Conservation (phyloP, 2,888 invertebrate species). For the Drosophila nr. perissopoda region DNA sequence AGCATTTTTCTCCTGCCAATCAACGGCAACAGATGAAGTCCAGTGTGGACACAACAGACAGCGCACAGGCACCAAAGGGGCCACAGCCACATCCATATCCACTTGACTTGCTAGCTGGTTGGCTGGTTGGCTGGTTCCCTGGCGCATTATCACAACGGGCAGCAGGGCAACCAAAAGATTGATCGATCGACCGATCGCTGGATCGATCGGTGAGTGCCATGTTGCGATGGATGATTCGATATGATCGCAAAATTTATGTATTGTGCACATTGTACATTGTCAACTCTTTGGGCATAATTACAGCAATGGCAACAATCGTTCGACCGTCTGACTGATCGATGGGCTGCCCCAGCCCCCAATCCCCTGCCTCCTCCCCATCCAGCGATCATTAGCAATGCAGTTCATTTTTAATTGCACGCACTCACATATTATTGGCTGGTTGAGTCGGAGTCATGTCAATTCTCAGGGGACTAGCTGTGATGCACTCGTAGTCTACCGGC, state of each 20-base stretch:
- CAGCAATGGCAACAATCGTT: constrained; percentile 50
- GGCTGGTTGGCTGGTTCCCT: constrained; percentile 38
- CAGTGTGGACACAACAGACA: constrained; percentile 83
- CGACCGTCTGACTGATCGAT: constrained; percentile 46
- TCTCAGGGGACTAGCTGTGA: constrained; percentile 49
- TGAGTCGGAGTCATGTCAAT: constrained; percentile 55
- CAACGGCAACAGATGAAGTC: constrained; percentile 78
- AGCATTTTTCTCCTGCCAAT: constrained; percentile 71
- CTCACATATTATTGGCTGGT: constrained; percentile 65
- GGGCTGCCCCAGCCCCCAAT: constrained; percentile 4
- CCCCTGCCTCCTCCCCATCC: neutral
- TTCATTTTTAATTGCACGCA: constrained; percentile 67
- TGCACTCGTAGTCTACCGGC: constrained; percentile 53
- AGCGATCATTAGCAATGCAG: constrained; percentile 69
- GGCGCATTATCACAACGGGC: constrained; percentile 74
- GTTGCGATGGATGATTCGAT: constrained; percentile 70
- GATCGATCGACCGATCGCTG: constrained; percentile 50
- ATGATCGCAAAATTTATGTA: constrained; percentile 78
- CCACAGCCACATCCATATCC: constrained; percentile 26
- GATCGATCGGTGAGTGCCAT: constrained; percentile 39
- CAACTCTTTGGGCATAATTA: constrained; percentile 74
- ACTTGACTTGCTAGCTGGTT: constrained; percentile 34
- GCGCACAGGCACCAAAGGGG: constrained; percentile 63
- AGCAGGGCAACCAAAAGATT: constrained; percentile 46
- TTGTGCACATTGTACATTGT: constrained; percentile 71